Conservation (phyloP, 2,113 vertebrate genomes). For the Ranitomeya imitator region DNA sequence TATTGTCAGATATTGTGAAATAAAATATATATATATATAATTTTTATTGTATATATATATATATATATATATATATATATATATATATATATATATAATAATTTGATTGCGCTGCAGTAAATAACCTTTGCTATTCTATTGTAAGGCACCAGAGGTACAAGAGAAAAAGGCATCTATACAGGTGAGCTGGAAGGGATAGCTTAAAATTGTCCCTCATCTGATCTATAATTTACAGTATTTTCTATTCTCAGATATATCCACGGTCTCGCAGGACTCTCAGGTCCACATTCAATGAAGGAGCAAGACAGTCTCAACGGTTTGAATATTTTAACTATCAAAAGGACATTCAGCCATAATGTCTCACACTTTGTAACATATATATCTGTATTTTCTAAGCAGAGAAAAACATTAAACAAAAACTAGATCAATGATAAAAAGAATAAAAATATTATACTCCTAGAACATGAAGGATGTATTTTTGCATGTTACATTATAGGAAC, state of each 20-base stretch:
- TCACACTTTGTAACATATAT: background rate
- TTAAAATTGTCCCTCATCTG: background rate
- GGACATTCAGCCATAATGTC: background rate
- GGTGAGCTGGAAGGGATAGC: background rate
- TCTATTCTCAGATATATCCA: slow-evolving; percentile 3
- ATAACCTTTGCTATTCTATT: background rate
- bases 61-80: too few relatives aligned
- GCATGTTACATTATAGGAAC: too few relatives aligned
- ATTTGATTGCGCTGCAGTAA: background rate
- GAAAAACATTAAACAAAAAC: too few relatives aligned
- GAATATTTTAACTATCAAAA: background rate
- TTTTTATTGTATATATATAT: too few relatives aligned
- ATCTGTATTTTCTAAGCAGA: too few relatives aligned
- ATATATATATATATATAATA: too few relatives aligned
- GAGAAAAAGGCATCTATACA: background rate
- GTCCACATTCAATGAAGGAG: slow-evolving; percentile 2
- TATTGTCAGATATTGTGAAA: too few relatives aligned
- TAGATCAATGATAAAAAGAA: too few relatives aligned
- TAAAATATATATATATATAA: too few relatives aligned
- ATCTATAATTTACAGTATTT: slow-evolving; percentile 37
- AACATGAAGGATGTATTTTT: too few relatives aligned
- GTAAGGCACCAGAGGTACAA: background rate
- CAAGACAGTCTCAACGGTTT: background rate
- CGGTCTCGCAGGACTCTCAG: background rate
- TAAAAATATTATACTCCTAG: too few relatives aligned